Conservation (phyloP, 2,888 invertebrate species). For the Drosophila longiperda region DNA sequence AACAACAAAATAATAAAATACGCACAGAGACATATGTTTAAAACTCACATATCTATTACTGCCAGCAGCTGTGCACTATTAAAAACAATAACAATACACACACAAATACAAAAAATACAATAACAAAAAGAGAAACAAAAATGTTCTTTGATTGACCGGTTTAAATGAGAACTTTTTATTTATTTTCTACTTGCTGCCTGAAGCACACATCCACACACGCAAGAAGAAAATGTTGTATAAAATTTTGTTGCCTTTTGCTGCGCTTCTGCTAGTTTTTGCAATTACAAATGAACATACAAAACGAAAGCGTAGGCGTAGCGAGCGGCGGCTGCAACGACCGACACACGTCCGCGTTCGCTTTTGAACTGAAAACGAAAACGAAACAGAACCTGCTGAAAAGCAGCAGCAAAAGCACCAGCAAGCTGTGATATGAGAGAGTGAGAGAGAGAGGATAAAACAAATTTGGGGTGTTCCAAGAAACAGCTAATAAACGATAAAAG, state of each 20-base stretch:
- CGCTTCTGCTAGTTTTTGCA: conserved; percentile 62
- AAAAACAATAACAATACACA: conserved; percentile 43
- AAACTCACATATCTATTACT: conserved; percentile 53
- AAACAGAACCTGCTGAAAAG: conserved; percentile 41
- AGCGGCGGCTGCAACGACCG: conserved; percentile 60
- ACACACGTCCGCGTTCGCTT: conserved; percentile 63
- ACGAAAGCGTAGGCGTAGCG: conserved; percentile 55
- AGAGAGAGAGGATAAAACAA: conserved; percentile 13
- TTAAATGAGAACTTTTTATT: conserved; percentile 40
- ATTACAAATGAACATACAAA: conserved; percentile 63
- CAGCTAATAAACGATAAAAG: neutral
- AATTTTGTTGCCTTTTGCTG: conserved; percentile 52
- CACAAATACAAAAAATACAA: conserved; percentile 33
- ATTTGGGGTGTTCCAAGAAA: conserved; percentile 35
- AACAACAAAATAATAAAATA: conserved; percentile 29
- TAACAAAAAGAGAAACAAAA: conserved; percentile 43
- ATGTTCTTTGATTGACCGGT: conserved; percentile 31
- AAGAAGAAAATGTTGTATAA: conserved; percentile 53
- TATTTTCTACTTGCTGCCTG: conserved; percentile 30
- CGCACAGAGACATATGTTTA: conserved; percentile 11
- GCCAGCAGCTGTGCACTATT: conserved; percentile 61
- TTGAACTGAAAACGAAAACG: conserved; percentile 56
- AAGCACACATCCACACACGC: conserved; percentile 36
- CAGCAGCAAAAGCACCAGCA: conserved; percentile 45
- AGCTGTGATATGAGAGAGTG: conserved; percentile 19